Percentiles rank a stretch among this genome's conserved stretches.
These are phyloP conservation scores for Psilopsiagon aurifrons DNA, from an alignment of 2,113 vertebrate species.

Conservation along the genomic window DNA sequence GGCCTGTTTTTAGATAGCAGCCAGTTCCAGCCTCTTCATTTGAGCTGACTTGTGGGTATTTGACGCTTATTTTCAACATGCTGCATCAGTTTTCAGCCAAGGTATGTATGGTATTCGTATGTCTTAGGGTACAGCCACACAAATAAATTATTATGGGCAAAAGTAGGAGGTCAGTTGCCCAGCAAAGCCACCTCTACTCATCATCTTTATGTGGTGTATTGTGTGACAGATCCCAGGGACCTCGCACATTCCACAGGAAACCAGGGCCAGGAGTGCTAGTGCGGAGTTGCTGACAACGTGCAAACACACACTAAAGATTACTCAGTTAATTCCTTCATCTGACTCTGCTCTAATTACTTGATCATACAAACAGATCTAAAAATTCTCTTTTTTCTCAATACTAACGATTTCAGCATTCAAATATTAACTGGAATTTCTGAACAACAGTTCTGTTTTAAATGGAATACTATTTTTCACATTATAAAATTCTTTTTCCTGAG, in stretches of 20 bases:
- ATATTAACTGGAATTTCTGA: neutral
- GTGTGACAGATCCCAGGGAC: constrained; percentile 48
- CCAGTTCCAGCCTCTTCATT: neutral
- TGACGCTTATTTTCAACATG: neutral
- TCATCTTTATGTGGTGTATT: constrained; percentile 5
- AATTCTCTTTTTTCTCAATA: neutral
- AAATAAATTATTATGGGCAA: constrained; percentile 44
- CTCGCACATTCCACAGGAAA: constrained; percentile 41
- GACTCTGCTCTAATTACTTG: neutral
- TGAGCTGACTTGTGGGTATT: neutral
- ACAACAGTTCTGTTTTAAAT: neutral
- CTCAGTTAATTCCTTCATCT: neutral
- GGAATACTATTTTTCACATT: neutral
- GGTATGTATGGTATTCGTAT: neutral
- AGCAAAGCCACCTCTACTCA: constrained; percentile 52
- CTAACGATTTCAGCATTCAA: neutral
- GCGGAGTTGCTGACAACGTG: constrained; percentile 11
- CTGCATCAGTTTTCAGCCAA: constrained; percentile 33
- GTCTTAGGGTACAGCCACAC: neutral
- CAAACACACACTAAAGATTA: neutral
- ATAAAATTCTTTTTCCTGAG: neutral
- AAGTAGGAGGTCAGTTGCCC: constrained; percentile 38
- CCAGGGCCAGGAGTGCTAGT: constrained; percentile 20
- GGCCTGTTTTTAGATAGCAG: neutral
- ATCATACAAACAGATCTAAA: neutral